A percentile compares a stretch with the other conserved stretches of the same genome.
Evolutionary conservation across 2,113 vertebrate genomes (phyloP).

Genomic region (Athene cunicularia): DNA sequence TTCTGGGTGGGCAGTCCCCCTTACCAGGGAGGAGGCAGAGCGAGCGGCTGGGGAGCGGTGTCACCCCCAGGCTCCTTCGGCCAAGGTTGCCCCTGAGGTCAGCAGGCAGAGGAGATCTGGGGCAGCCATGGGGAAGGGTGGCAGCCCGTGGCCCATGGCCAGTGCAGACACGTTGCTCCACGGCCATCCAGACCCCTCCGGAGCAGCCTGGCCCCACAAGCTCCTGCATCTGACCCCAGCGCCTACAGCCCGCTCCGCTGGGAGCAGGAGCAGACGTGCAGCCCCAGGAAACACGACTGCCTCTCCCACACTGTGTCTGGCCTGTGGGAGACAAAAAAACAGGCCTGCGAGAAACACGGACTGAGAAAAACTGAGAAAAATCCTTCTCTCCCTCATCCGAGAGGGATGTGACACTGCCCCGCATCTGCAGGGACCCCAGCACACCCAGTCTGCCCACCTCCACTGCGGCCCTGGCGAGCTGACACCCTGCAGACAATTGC

Average conservation of each 20-base stretch:
- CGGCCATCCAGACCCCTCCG: background rate
- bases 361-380: too few species aligned
- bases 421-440: background rate
- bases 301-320: background rate
- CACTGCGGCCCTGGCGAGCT: background rate
- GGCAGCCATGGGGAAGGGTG: rapidly evolving
- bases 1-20: background rate
- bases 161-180: rapidly evolving
- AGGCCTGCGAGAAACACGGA: too few species aligned
- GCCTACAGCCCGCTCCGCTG: background rate
- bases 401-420: background rate
- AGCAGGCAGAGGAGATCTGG: background rate
- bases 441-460: background rate
- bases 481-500: rapidly evolving
- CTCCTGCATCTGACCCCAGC: background rate
- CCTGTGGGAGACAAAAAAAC: too few species aligned
- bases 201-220: background rate
- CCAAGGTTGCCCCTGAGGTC: background rate
- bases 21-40: background rate
- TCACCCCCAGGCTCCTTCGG: background rate
- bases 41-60: background rate
- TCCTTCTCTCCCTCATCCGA: too few species aligned
- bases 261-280: background rate
- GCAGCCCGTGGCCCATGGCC: background rate
- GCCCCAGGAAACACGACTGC: background rate